Evolutionary conservation across 2,797 vertebrate genomes (phyloP), one percentile per base, ranked within the genome.

Genomic region (Miichthys miiuy): DNA sequence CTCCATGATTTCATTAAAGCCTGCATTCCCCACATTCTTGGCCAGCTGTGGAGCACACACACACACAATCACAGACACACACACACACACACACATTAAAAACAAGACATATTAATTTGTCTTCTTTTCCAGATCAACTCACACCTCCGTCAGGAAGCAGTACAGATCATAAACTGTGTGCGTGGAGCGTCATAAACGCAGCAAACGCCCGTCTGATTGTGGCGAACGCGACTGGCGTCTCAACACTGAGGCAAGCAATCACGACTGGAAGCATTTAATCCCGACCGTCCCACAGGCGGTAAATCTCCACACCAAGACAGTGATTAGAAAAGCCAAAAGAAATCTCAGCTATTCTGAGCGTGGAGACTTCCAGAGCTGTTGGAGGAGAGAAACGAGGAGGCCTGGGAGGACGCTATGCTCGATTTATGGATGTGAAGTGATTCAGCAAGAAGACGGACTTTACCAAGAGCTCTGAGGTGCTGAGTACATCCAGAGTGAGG

Each of bases 1-100:
- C 92, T 99, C 98, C 98, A 99, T 99, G 81, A 99, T 97, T 92
- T 99, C 98, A 93, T 99, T 99, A 93, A 99, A 99, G 73, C 96
- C 96, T 47, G 97, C 96, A 89, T 99, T 99, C 90, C 98, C 98
- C 85, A 99, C 97, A 92, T 99, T 99, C 95, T 99, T 99, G 94
- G 97, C 98, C 94, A 99, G 97, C 98, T 99, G 95, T 84, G 86
- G 91, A 92, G 46, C 50, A 81, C 73, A 80, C 80, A 87, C 21
- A 79, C 68, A 84, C 46, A 44, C 48, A 80, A 71, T 80, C 81
- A 86, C 18, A 79, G 57, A 77, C 48, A 63, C 17, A 82, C 20
- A 77, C 18, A 73, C 21, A 70, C 57, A 80, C 60, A 78, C 51
- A 65, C 38, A 80, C 48, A 67, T 76, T 61, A 64, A 72, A 80